These are phyloP conservation scores for Champsocephalus gunnari DNA, from an alignment of 2,797 vertebrate species.

Conservation along the genomic window DNA sequence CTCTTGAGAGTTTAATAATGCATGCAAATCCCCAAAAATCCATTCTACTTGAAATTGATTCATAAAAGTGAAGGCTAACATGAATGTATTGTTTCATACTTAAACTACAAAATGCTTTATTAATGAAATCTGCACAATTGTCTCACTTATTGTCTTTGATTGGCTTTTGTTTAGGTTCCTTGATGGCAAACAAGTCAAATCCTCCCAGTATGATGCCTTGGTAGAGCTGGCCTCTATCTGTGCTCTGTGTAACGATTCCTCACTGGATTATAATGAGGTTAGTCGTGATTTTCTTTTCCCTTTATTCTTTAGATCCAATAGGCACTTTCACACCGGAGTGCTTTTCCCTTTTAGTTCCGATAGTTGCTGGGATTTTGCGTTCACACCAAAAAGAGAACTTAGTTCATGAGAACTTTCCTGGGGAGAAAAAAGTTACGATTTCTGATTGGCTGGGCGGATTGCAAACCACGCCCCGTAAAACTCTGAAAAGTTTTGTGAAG, in stretches of 20 bases:
- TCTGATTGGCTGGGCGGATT: too few relatives aligned
- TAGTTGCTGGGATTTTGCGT: too few relatives aligned
- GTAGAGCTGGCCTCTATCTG: slow-evolving; percentile 95
- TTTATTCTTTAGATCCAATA: neutral
- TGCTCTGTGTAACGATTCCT: slow-evolving; percentile 96
- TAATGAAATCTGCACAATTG: neutral
- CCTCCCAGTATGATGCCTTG: slow-evolving; percentile 91
- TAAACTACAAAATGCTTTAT: neutral
- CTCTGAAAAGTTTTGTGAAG: too few relatives aligned
- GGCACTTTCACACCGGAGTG: too few relatives aligned
- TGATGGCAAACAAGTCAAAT: slow-evolving; percentile 85
- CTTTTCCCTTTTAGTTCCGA: too few relatives aligned
- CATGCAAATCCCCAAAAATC: neutral
- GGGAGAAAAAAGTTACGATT: too few relatives aligned
- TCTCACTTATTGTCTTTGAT: neutral
- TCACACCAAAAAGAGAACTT: too few relatives aligned
- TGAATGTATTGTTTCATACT: too few relatives aligned
- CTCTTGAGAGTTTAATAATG: neutral
- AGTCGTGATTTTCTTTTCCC: neutral
- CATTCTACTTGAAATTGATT: neutral
- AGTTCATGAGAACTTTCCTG: too few relatives aligned
- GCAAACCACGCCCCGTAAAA: too few relatives aligned
- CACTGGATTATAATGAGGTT: slow-evolving; percentile 96
- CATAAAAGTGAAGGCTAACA: too few relatives aligned
- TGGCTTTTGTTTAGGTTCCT: slow-evolving; percentile 77